Base-by-base conservation (phyloP, 2,113 vertebrate species). In the Monarcha castaneiventris region DNA sequence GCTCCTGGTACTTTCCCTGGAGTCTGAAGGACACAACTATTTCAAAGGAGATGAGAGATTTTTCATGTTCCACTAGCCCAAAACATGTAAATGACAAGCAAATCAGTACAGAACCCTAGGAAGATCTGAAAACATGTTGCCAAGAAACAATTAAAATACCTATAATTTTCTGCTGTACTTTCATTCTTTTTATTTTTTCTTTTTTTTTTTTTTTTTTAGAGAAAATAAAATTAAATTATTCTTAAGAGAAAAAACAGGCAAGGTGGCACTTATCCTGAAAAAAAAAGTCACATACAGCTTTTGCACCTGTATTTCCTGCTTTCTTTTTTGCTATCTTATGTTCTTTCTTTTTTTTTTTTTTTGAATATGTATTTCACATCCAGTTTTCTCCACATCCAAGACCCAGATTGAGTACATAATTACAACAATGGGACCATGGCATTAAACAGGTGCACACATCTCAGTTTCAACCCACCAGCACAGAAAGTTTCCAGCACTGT, bases 401-500 rank as follows among this genome's bases (percentile, higher is more conserved):
- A 23, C 6, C 3, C 11, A 63, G 27, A 52, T 2, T 79, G 19
- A 67, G 35, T 25, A 7, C 14, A 10, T 13, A 55, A 33, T 4
- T 62, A 1, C 33, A 86, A 39, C 16, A 78, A 33, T 21, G 11
- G 22, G 9, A 30, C 0, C 0, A 0, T 3, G 46, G 22, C 39
- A 30, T 64, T 82, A 33, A 71, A 43, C 11, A 64, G 49, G 7
- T 8, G n/a, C 13, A 9, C 2, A 32, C 16, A 20, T 69, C 41
- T 68, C 44, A 10, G 10, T 61, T 72, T 82, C 79, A 87, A 56
- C 20, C 27, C 41, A 68, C 17, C 39, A 64, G 84, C 23, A 75
- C 16, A 32, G 48, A 81, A 94, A 87, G 55, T 75, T 37, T 55
- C 18, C 33, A 52, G 20, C 0, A 0, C 32, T 48, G 25, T 17